Evolutionary conservation across 2,797 vertebrate genomes (phyloP), one percentile per base, ranked within the genome.

Genomic region (Chelmon rostratus): DNA sequence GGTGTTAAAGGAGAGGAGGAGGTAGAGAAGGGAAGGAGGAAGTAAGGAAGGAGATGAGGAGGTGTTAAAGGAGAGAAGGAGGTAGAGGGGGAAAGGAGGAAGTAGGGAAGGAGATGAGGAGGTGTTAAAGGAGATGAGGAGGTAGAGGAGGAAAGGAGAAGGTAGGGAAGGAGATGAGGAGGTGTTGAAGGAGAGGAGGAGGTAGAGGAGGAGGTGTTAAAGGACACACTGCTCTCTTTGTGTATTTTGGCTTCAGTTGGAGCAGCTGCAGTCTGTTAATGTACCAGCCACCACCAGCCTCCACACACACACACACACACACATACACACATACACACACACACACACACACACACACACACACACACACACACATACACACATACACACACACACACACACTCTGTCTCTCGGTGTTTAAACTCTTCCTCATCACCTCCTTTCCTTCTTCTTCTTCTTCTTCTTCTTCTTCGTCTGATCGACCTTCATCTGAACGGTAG

Each of bases 271-370:
- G 15, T 18, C 8, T 33, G 68, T 58, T 21, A 1, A 12, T 19
- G 73, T 68, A 67, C 53, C 73, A 67, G 73, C 19, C 63, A 58
- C 63, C 42, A 58, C 73, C 63, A 75, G 63, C 61, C 42, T 28
- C 50, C 42, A 23, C 38, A 53, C 58, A 58, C 73, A 53, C 58
- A 63, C 31, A 52, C 57, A 62, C 58, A 40, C 68, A 49, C 68
- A 46, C 38, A 69, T 62, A 49, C 28, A 65, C 61, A 46, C 8
- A 42, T 38, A 53, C 16, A 23, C 46, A 47, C 46, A 47, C 46
- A 47, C 46, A 47, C 46, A 47, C 46, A 47, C 46, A 49, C 1
- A 49, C 19, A 13, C 19, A 49, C 19, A 49, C 46, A 13, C 19
- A 23, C 38, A 53, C 58, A 58, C 73, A 53, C 58, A 63, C 42